Evolutionary conservation across 30 jellyfish, hydroid and myxozoan species (phyloP), one percentile per base, ranked within the genome.

Genomic region (Aurelia coerulea): DNA sequence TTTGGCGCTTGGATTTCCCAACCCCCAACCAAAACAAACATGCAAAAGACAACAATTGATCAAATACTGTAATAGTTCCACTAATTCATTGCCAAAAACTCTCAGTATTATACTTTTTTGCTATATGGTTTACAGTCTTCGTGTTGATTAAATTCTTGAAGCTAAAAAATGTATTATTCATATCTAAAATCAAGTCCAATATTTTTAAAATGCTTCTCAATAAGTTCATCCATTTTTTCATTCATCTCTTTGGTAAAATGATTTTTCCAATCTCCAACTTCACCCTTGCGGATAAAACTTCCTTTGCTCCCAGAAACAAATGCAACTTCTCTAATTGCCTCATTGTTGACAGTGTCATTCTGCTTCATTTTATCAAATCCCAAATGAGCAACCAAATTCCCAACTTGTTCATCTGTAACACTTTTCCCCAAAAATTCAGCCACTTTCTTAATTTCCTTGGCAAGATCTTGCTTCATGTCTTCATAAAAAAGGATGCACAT

Each of bases 181-280:
- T 56, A 77, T 51, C 37, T 41, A 37, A 67, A 81, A 10, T 9
- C 59, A 12, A 81, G 77, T 17, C 91, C 77, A 12, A 81, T 68
- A 4, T 2, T 65, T 16, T 67, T 65, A n/a, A 65, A 65, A 51
- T 53, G 74, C 42, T 68, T 34, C 16, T 65, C 62, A 32, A 50
- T 65, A 15, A 46, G 62, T 15, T 37, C 52, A 42, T 79, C 90
- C 90, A 67, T 79, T 60, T 13, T 77, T 33, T 37, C 62, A 69
- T 68, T 81, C 91, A 81, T 81, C n/a, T 68, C 91, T 0, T 68
- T 75, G 13, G 91, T 81, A 71, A 81, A 68, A 75, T 81, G 34
- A 37, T 81, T 81, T 46, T 81, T 81, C 91, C 91, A 81, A 46
- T 81, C 91, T 53, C 91, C 91, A 13, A 81, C 76, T 69, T 81